A percentile compares a stretch with the other conserved stretches of the same genome.
Evolutionary conservation across 2,888 invertebrate genomes (phyloP).

Genomic region (Drosophila multiciliata): DNA sequence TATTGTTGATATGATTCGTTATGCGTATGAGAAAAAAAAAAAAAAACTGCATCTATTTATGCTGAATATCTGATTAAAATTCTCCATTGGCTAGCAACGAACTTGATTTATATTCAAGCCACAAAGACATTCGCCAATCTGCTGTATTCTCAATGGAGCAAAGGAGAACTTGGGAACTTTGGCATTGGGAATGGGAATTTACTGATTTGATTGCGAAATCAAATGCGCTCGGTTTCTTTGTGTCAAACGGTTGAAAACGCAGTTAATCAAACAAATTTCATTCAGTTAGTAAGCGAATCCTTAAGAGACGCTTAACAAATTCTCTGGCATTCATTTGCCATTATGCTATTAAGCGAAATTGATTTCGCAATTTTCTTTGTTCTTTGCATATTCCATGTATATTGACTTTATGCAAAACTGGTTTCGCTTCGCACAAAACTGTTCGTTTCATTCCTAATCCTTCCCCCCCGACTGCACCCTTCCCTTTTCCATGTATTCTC

Average conservation of each 20-base stretch:
- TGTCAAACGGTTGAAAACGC: neutral
- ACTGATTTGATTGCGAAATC: constrained; percentile 40
- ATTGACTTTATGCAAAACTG: neutral
- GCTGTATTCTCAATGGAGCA: constrained; percentile 1
- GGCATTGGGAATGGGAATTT: constrained; percentile 22
- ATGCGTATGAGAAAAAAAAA: constrained; percentile 32
- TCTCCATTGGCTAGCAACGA: constrained; percentile 11
- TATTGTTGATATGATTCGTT: constrained; percentile 46
- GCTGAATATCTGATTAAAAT: constrained; percentile 51
- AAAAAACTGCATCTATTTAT: constrained; percentile 48
- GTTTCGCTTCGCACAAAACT: neutral
- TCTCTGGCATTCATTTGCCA: neutral
- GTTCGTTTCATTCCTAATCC: neutral
- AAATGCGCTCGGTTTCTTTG: constrained; percentile 10
- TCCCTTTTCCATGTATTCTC: neutral
- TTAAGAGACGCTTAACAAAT: too few species aligned
- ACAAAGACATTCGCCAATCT: neutral
- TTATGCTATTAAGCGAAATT: neutral
- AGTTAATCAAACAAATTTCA: neutral
- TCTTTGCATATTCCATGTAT: neutral
- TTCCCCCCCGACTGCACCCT: too few species aligned
- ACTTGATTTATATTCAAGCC: constrained; percentile 47
- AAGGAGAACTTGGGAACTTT: neutral
- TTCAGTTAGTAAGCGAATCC: neutral
- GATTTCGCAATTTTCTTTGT: neutral